Conservation (phyloP, 2,113 vertebrate genomes). For the Heptranchias perlo region DNA sequence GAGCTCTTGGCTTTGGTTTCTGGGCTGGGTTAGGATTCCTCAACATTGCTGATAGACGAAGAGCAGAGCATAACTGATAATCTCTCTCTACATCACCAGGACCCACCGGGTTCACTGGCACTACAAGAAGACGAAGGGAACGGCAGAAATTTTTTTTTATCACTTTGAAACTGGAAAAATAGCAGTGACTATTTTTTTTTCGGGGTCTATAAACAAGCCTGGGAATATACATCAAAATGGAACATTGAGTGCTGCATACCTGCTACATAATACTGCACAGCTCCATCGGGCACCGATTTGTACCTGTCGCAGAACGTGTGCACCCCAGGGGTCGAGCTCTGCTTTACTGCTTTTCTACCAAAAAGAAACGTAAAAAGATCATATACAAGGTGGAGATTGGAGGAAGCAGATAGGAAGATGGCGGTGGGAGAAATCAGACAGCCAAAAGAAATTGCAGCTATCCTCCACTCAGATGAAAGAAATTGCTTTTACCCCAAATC, state of each 20-base stretch:
- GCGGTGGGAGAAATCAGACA: background rate
- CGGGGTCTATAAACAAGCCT: background rate
- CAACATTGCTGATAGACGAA: background rate
- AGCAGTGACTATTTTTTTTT: background rate
- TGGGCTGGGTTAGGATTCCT: background rate
- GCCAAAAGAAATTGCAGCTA: background rate
- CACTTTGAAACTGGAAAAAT: background rate
- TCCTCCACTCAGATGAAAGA: background rate
- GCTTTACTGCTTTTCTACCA: constrained; percentile 78
- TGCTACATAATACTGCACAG: constrained; percentile 96
- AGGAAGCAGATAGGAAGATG: background rate
- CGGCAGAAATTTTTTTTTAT: background rate
- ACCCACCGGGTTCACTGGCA: background rate
- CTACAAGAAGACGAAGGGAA: background rate
- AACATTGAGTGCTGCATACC: constrained; percentile 55
- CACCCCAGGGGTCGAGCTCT: constrained; percentile 76
- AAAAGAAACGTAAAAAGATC: constrained; percentile 2
- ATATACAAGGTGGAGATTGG: background rate
- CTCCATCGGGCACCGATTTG: constrained; percentile 87
- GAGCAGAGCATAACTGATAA: no score
- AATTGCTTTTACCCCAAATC: background rate
- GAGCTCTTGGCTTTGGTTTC: background rate
- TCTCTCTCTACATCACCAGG: background rate
- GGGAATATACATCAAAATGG: background rate
- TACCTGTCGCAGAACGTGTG: constrained; percentile 88